A percentile compares a stretch with the other conserved stretches of the same genome.
phyloP scores from a whole-genome alignment of 1,140 invertebrate genomes.

The Polyergus mexicanus region DNA sequence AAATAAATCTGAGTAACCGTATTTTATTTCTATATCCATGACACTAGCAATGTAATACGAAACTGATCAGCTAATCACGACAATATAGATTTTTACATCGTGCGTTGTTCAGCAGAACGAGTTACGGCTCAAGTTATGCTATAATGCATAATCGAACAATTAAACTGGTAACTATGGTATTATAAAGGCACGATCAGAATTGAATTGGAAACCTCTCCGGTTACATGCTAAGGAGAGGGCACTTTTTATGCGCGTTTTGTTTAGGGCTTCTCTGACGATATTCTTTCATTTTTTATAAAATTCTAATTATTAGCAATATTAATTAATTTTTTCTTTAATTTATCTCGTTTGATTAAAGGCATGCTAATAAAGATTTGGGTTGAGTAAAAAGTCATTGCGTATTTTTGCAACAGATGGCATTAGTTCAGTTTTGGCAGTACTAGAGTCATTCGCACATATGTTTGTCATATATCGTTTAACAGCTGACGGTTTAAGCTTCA shows the following conservation, averaged over 20 bases:
- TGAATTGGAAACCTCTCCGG: neutral
- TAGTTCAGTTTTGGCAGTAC: too few relatives aligned
- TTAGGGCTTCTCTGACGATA: neutral
- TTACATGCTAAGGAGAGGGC: neutral
- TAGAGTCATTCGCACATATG: too few relatives aligned
- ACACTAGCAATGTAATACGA: conserved; percentile 6
- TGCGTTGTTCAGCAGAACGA: neutral
- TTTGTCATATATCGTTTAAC: too few relatives aligned
- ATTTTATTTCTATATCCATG: neutral
- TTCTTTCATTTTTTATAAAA: neutral
- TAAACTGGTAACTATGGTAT: conserved; percentile 6
- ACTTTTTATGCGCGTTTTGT: neutral
- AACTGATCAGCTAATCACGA: neutral
- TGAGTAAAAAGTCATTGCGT: too few relatives aligned
- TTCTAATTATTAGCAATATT: too few relatives aligned
- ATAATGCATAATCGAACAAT: conserved; percentile 10
- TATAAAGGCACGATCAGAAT: neutral
- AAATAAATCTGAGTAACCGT: neutral
- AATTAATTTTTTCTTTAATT: neutral
- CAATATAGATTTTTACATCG: neutral
- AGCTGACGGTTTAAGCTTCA: too few relatives aligned
- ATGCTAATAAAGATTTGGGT: neutral
- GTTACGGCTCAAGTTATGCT: neutral
- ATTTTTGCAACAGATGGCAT: too few relatives aligned
- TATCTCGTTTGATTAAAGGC: neutral